phyloP scores from a whole-genome alignment of 2,113 vertebrate genomes.

The Notothenia coriiceps region DNA sequence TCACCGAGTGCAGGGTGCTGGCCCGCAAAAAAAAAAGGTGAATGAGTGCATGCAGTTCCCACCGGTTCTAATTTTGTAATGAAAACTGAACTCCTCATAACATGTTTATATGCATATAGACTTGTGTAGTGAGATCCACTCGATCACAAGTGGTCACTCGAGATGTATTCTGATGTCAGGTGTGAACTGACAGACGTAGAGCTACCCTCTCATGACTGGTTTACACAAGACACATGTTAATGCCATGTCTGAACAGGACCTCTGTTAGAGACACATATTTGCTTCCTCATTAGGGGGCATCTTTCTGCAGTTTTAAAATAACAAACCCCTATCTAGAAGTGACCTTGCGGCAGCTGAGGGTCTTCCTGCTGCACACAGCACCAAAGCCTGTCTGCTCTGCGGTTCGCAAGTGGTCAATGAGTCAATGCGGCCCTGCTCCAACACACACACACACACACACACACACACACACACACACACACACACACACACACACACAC shows the following conservation, averaged over 20 bases:
- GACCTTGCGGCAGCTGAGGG: conserved; percentile 33
- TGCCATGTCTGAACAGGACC: not conserved
- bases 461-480: not conserved
- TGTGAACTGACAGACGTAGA: too few relatives aligned
- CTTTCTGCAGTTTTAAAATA: not conserved
- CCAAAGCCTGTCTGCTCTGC: conserved; percentile 15
- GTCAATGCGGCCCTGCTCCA: not conserved
- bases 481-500: not conserved
- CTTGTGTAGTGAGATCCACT: too few relatives aligned
- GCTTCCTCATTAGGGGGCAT: not conserved
- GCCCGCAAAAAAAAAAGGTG: too few relatives aligned
- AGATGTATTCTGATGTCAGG: too few relatives aligned
- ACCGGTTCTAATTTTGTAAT: too few relatives aligned
- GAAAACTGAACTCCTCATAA: too few relatives aligned
- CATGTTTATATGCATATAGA: too few relatives aligned
- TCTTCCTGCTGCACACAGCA: not conserved
- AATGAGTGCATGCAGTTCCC: too few relatives aligned
- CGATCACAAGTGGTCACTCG: too few relatives aligned
- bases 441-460: not conserved
- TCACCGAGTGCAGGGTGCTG: too few relatives aligned
- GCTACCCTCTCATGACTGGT: too few relatives aligned
- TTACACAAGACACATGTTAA: too few relatives aligned
- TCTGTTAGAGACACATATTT: not conserved
- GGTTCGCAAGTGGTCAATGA: conserved; percentile 3
- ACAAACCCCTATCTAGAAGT: conserved; percentile 1